phyloP scores from a whole-genome alignment of 2,113 vertebrate species.

The Onychorhynchus coronatus region DNA sequence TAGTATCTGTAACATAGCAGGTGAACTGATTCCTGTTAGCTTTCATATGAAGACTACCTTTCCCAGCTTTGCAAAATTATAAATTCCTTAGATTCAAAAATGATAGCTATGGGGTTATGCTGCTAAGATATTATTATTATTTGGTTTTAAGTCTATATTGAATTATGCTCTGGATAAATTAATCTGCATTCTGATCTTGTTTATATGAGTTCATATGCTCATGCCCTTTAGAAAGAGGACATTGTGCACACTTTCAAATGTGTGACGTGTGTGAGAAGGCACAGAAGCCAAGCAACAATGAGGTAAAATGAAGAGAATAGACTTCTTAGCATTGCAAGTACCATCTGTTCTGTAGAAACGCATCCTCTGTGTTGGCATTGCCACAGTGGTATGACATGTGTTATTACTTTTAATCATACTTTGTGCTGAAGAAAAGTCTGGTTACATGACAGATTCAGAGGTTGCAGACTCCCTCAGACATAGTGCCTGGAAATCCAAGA shows the following conservation, averaged over 20 bases:
- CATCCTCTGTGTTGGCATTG: conserved; percentile 68
- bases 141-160: background rate
- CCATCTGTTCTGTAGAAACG: conserved; percentile 70
- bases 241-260: conserved; percentile 65
- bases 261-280: conserved; percentile 68
- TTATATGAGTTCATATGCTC: conserved; percentile 54
- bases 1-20: background rate
- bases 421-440: conserved; percentile 65
- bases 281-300: conserved; percentile 69
- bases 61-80: background rate
- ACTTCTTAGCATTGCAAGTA: conserved; percentile 67
- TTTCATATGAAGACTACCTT: background rate
- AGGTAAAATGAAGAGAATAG: conserved; percentile 68
- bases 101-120: background rate
- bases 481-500: conserved; percentile 45
- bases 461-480: conserved; percentile 42
- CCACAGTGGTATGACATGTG: conserved; percentile 70
- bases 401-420: conserved; percentile 71
- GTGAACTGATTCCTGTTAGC: background rate
- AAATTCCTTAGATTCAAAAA: background rate
- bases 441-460: conserved; percentile 66
- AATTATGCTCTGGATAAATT: conserved; percentile 10
- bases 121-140: background rate
- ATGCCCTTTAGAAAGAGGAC: conserved; percentile 64
- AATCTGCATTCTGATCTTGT: conserved; percentile 55